Evolutionary conservation across 2,113 vertebrate species (phyloP), one percentile per base, ranked within the genome.

Genomic region (Bettongia penicillata): DNA sequence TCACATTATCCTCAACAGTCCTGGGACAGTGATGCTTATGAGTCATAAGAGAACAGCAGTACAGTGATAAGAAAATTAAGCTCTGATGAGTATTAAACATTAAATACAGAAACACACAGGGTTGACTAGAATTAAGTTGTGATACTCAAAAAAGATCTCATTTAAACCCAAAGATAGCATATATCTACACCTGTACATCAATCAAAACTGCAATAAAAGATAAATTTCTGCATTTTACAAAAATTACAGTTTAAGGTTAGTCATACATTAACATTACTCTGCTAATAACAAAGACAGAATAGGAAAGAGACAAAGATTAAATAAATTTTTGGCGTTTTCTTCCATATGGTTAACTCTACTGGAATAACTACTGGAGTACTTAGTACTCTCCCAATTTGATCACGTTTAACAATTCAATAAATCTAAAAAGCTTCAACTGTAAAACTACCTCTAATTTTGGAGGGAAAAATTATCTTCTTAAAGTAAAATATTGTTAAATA

Each of bases 231-330:
- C 24, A 84, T 52, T 50, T 28, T 94, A 92, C 43, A 89, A 52
- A 31, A 89, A 92, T 68, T 95, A 93, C 5, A 49, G 55, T n/a
- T 94, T n/a, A 97, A 43, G 43, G 89, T 61, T 61, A 91, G 91
- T 92, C 51, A 43, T 84, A 77, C 37, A 84, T 84, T 43, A 43
- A 22, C 23, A 12, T 47, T 31, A 89, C 43, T 94, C 95, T 23
- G 91, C 55, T 92, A 28, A 57, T 93, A 97, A 92, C 61, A 96
- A 97, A 93, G 47, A 91, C 3, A 91, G 57, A 96, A 96, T 9
- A 93, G 47, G 9, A 48, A 48, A 57, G 53, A 93, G 53, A 89
- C 91, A 95, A 95, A 91, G 31, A 61, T 91, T 49, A 51, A 95
- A 92, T 49, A 26, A 11, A 8, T 90, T 93, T 95, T 43, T 90